Evolutionary conservation across 2,888 invertebrate genomes (phyloP).

Genomic region (Melinaea marsaeus): DNA sequence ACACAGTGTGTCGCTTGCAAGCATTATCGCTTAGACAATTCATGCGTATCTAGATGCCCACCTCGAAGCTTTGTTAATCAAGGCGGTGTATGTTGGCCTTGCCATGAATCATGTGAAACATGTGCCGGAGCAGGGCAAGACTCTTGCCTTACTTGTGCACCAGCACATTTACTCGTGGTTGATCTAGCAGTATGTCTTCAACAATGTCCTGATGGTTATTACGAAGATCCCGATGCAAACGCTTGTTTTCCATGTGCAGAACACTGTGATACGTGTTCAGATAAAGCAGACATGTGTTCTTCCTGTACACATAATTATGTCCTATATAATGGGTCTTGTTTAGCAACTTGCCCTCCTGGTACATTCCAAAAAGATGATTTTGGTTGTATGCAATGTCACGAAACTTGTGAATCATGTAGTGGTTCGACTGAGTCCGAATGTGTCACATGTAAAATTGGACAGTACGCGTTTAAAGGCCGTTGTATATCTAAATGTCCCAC

Average conservation of each 20-base stretch:
- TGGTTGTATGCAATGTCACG: constrained; percentile 87
- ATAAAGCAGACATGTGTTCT: constrained; percentile 89
- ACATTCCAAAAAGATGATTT: constrained; percentile 93
- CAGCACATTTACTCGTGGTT: constrained; percentile 88
- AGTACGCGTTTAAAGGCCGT: constrained; percentile 83
- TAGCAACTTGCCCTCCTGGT: constrained; percentile 88
- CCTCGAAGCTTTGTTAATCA: constrained; percentile 90
- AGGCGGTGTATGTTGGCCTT: constrained; percentile 89
- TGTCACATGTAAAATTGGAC: constrained; percentile 86
- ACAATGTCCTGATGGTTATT: constrained; percentile 93
- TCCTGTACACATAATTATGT: constrained; percentile 93
- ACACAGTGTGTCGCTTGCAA: constrained; percentile 91
- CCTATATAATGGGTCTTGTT: constrained; percentile 89
- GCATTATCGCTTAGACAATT: constrained; percentile 89
- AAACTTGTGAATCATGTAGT: constrained; percentile 88
- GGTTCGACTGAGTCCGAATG: constrained; percentile 88
- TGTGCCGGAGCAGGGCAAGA: constrained; percentile 93
- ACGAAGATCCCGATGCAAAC: constrained; percentile 85
- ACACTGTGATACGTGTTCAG: constrained; percentile 91
- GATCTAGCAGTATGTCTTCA: constrained; percentile 92
- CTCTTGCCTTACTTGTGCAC: constrained; percentile 90
- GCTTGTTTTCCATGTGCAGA: constrained; percentile 92
- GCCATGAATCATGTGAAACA: constrained; percentile 92
- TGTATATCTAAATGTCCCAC: constrained; percentile 85
- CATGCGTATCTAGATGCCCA: constrained; percentile 90